phyloP scores from a whole-genome alignment of 2,113 vertebrate genomes.

The Brevimyrus niger region DNA sequence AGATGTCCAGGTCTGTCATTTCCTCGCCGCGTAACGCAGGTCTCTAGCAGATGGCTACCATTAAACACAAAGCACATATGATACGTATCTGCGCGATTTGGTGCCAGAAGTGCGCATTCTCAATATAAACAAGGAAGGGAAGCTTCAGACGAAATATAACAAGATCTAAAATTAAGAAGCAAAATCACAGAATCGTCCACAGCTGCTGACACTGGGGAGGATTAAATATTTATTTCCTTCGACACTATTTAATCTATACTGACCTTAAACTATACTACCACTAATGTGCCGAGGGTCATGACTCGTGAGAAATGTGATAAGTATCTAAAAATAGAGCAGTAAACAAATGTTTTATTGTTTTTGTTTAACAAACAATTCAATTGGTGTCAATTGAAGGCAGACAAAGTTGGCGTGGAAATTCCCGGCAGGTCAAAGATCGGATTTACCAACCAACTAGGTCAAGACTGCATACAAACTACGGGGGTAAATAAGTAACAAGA shows the following conservation, averaged over 20 bases:
- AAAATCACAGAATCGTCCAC: not conserved
- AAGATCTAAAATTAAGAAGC: not conserved
- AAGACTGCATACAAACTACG: not conserved
- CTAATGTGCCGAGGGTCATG: not conserved
- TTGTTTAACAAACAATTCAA: not conserved
- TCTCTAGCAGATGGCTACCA: slow-evolving; percentile 1
- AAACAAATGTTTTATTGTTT: not conserved
- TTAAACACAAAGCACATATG: not conserved
- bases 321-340: not conserved
- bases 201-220: not conserved
- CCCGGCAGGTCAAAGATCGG: not conserved
- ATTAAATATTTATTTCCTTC: not conserved
- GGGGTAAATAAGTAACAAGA: not conserved
- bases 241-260: not conserved
- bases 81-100: not conserved
- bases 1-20: not conserved
- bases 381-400: not conserved
- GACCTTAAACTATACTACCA: not conserved
- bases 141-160: not conserved
- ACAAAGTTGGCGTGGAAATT: not conserved
- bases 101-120: not conserved
- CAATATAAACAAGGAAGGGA: not conserved
- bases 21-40: not conserved
- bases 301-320: not conserved
- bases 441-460: not conserved